Evolutionary conservation across 2,888 invertebrate genomes (phyloP).

Genomic region (Chalcosyrphus nemorum): DNA sequence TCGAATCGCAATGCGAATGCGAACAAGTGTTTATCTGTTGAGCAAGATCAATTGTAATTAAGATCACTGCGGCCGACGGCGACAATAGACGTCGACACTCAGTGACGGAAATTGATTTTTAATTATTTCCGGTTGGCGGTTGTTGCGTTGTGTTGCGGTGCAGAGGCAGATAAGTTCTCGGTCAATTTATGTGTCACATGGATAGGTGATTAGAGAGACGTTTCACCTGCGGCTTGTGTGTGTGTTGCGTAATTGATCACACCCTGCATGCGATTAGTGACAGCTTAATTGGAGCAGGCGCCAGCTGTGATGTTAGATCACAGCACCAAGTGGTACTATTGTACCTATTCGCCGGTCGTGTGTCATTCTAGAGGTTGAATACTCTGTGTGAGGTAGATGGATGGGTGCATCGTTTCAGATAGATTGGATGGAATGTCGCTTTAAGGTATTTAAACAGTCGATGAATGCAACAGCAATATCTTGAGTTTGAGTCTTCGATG

Average conservation of each 20-base stretch:
- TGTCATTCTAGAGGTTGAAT: neutral
- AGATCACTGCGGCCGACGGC: slow-evolving; percentile 39
- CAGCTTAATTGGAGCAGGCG: slow-evolving; percentile 16
- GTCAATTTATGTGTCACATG: neutral
- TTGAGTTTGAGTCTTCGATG: no score
- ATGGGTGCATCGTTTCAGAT: neutral
- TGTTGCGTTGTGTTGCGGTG: neutral
- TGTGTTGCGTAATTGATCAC: neutral
- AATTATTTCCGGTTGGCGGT: slow-evolving; percentile 62
- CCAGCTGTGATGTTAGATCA: neutral
- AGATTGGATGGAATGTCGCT: neutral
- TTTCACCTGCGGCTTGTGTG: neutral
- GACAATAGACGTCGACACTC: slow-evolving; percentile 28
- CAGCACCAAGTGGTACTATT: neutral
- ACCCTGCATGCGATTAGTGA: neutral
- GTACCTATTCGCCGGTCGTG: neutral
- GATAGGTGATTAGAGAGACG: neutral
- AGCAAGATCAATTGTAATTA: slow-evolving; percentile 56
- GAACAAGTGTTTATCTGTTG: slow-evolving; percentile 46
- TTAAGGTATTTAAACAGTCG: no score
- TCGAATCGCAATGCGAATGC: slow-evolving; percentile 2
- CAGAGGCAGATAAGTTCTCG: neutral
- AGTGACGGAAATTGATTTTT: slow-evolving; percentile 60
- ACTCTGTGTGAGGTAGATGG: neutral
- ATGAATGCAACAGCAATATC: no score